These are phyloP conservation scores for Theodoxus fluviatilis DNA, from an alignment of 2,888 invertebrate genomes.

Conservation along the genomic window DNA sequence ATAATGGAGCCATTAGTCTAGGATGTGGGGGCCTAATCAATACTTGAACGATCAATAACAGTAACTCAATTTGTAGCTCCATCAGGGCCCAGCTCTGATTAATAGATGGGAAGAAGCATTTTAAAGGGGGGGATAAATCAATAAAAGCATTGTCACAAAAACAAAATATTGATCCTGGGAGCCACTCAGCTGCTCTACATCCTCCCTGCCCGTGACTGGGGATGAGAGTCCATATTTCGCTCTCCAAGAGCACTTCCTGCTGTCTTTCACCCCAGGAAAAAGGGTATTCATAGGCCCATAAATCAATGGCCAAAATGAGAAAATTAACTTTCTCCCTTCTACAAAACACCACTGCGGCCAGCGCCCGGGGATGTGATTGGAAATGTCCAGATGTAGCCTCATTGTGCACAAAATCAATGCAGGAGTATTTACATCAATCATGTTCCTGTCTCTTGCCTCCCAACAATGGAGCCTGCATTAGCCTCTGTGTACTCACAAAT, in stretches of 20 bases:
- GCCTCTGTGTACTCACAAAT: slow-evolving; percentile 27
- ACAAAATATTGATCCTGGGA: slow-evolving; percentile 33
- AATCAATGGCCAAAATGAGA: slow-evolving; percentile 28
- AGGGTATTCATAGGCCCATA: slow-evolving; percentile 13
- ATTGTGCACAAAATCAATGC: slow-evolving; percentile 26
- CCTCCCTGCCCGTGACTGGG: too few species aligned
- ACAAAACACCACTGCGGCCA: slow-evolving; percentile 26
- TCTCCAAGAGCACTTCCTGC: slow-evolving; percentile 11
- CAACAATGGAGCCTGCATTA: slow-evolving; percentile 26
- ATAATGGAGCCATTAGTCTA: slow-evolving; percentile 27
- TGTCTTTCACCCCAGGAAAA: slow-evolving; percentile 9
- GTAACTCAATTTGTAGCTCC: slow-evolving; percentile 39
- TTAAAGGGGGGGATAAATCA: slow-evolving; percentile 37
- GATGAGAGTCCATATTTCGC: slow-evolving; percentile 16
- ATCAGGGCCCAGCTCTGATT: slow-evolving; percentile 34
- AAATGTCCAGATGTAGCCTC: slow-evolving; percentile 23
- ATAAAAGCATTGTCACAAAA: slow-evolving; percentile 36
- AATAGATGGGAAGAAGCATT: slow-evolving; percentile 34
- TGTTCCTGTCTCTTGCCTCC: slow-evolving; percentile 23
- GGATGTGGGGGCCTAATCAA: slow-evolving; percentile 24
- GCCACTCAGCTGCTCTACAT: slow-evolving; percentile 28
- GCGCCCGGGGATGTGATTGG: slow-evolving; percentile 26
- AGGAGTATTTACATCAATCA: slow-evolving; percentile 25
- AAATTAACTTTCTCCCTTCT: slow-evolving; percentile 29
- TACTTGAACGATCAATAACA: slow-evolving; percentile 24